Evolutionary conservation across 2,113 vertebrate species (phyloP).

Genomic region (Calyptommatus sinebrachiatus): DNA sequence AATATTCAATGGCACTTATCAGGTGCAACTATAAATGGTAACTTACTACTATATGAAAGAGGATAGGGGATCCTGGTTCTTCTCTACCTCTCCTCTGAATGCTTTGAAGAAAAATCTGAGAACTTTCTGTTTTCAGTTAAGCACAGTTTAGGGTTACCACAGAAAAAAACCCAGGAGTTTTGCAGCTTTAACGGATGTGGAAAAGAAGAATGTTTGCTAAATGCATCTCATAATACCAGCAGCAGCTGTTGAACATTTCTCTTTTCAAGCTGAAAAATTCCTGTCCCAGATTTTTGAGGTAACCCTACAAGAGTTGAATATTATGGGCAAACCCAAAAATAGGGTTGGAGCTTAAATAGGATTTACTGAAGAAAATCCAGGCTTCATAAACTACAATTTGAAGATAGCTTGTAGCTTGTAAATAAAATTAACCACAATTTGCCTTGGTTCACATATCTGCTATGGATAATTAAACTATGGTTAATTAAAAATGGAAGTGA

Average conservation of each 20-base stretch:
- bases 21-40: neutral
- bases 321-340: neutral
- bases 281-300: too few species aligned
- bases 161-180: too few species aligned
- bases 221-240: too few species aligned
- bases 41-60: neutral
- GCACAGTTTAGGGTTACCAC: neutral
- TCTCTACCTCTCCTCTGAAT: neutral
- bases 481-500: neutral
- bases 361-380: neutral
- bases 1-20: neutral
- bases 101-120: neutral
- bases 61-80: neutral
- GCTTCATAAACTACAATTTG: neutral
- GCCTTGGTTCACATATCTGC: neutral
- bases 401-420: neutral
- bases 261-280: too few species aligned
- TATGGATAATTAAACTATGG: neutral
- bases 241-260: too few species aligned
- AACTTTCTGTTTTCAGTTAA: neutral
- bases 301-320: too few species aligned
- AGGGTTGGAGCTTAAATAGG: neutral
- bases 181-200: too few species aligned
- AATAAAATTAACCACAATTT: neutral
- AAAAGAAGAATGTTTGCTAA: too few species aligned